phyloP scores from a whole-genome alignment of 2,797 vertebrate species.

The Crenuchus spilurus region DNA sequence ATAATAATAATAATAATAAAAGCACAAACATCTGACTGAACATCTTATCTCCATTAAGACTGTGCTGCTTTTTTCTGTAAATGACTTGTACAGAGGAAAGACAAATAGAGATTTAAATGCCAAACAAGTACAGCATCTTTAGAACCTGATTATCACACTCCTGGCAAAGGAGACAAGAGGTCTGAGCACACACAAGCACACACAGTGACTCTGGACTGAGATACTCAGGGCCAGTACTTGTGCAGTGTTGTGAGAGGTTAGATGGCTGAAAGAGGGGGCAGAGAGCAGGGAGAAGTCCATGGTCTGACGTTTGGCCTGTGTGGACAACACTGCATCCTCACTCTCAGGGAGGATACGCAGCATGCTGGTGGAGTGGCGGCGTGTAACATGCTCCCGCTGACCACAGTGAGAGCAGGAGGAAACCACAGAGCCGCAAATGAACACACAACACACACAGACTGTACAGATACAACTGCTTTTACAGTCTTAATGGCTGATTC shows the following conservation, averaged over 20 bases:
- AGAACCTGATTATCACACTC: conserved; percentile 36
- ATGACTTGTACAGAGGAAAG: no score
- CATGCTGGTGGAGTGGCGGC: conserved; percentile 86
- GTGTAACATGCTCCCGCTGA: conserved; percentile 84
- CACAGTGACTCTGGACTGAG: conserved; percentile 53
- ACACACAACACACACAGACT: background rate
- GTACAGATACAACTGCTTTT: background rate
- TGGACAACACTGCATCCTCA: conserved; percentile 73
- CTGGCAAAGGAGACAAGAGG: conserved; percentile 61
- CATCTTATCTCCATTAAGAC: background rate
- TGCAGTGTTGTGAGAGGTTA: conserved; percentile 69
- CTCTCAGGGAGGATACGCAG: conserved; percentile 72
- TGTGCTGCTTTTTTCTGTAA: no score
- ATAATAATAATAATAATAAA: no score
- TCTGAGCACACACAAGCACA: conserved; percentile 38
- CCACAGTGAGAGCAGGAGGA: conserved; percentile 27
- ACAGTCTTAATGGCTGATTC: background rate
- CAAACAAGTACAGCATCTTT: conserved; percentile 23
- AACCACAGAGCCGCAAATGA: conserved; percentile 42
- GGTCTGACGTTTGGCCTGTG: conserved; percentile 83
- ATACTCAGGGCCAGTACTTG: conserved; percentile 70
- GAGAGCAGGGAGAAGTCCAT: conserved; percentile 92
- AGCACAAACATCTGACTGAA: no score
- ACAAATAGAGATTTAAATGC: background rate
- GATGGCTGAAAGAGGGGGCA: conserved; percentile 77